Percentiles rank a stretch among this genome's conserved stretches.
Evolutionary conservation across 2,888 invertebrate species (phyloP).

Genomic region (Habroteleia sp.): DNA sequence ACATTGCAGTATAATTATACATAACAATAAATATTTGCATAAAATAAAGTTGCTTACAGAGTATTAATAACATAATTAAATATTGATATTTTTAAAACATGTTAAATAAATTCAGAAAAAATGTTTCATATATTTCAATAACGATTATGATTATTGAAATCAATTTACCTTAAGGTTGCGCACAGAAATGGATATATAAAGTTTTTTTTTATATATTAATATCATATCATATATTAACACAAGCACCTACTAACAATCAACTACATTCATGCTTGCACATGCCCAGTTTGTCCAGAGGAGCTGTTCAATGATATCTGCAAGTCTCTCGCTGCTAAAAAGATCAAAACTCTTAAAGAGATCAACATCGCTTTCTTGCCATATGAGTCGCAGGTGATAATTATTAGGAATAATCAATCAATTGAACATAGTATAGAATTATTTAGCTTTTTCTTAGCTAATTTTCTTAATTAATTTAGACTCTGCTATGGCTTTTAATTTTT

Average conservation of each 20-base stretch:
- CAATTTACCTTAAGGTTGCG: too few relatives aligned
- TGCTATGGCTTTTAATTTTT: constrained; percentile 35
- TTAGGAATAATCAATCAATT: constrained; percentile 40
- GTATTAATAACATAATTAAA: too few relatives aligned
- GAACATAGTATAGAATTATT: constrained; percentile 24
- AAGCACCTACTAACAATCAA: constrained; percentile 71
- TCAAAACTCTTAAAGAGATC: constrained; percentile 98
- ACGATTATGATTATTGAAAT: too few relatives aligned
- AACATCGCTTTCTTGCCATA: constrained; percentile 99
- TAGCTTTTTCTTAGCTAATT: constrained; percentile 23
- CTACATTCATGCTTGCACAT: constrained; percentile 77
- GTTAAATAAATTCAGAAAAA: too few relatives aligned
- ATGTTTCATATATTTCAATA: too few relatives aligned
- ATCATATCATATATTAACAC: constrained; percentile 27
- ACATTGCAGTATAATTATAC: too few relatives aligned
- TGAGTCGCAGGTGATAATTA: constrained; percentile 93
- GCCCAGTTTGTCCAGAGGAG: constrained; percentile 95
- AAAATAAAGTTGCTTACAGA: too few relatives aligned
- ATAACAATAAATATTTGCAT: too few relatives aligned
- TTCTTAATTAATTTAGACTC: constrained; percentile 19
- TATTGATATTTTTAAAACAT: too few relatives aligned
- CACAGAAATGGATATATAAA: too few relatives aligned
- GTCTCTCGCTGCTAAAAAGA: constrained; percentile 95
- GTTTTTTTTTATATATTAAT: constrained; percentile 2
- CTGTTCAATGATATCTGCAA: constrained; percentile 98